Evolutionary conservation across 1,140 invertebrate genomes (phyloP).

Genomic region (Lordiphosa clarofinis): DNA sequence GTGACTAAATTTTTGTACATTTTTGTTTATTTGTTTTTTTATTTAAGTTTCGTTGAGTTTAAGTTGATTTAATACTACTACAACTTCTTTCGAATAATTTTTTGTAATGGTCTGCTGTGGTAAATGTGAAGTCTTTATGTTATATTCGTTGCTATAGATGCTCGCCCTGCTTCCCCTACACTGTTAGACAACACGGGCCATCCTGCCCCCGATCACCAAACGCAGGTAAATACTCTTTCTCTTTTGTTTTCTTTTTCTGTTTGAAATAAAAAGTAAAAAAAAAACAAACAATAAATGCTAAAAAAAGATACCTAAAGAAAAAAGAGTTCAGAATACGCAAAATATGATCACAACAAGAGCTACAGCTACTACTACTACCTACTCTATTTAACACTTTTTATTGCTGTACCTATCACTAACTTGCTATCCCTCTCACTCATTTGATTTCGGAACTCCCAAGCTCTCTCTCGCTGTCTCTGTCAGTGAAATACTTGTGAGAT

Average conservation of each 20-base stretch:
- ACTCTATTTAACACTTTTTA: slow-evolving; percentile 46
- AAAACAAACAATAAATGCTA: slow-evolving; percentile 36
- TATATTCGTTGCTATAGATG: slow-evolving; percentile 83
- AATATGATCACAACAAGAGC: slow-evolving; percentile 42
- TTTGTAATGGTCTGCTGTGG: slow-evolving; percentile 80
- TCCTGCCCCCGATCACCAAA: slow-evolving; percentile 80
- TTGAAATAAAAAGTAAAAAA: slow-evolving; percentile 43
- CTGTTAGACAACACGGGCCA: slow-evolving; percentile 81
- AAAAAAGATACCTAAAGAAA: slow-evolving; percentile 35
- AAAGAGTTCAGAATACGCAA: slow-evolving; percentile 61
- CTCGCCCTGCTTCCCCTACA: slow-evolving; percentile 80
- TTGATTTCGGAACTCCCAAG: slow-evolving; percentile 50
- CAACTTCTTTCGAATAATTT: slow-evolving; percentile 78
- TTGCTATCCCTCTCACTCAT: slow-evolving; percentile 65
- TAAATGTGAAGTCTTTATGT: slow-evolving; percentile 82
- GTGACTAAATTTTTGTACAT: slow-evolving; percentile 50
- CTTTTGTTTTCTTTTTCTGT: slow-evolving; percentile 73
- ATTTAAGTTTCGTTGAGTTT: slow-evolving; percentile 19
- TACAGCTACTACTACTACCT: slow-evolving; percentile 33
- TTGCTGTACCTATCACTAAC: slow-evolving; percentile 28
- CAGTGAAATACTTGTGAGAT: neutral
- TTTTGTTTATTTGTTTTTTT: slow-evolving; percentile 26
- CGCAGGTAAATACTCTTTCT: slow-evolving; percentile 80
- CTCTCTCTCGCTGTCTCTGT: slow-evolving; percentile 1
- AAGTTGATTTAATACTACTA: slow-evolving; percentile 58